These are phyloP conservation scores for Eudasyphora cyanicolor DNA, from an alignment of 2,888 invertebrate genomes.

Conservation along the genomic window DNA sequence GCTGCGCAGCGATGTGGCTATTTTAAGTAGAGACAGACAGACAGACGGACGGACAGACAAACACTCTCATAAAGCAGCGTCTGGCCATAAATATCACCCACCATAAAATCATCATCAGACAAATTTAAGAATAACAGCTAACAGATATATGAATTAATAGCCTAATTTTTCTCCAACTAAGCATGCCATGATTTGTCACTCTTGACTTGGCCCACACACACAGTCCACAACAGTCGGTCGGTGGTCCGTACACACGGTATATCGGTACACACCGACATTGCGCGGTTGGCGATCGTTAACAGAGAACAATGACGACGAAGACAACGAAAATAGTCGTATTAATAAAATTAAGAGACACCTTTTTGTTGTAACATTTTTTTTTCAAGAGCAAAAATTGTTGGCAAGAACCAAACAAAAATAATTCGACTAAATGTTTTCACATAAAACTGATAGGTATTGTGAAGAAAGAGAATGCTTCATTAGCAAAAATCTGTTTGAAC, in stretches of 20 bases:
- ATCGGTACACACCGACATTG: constrained; percentile 18
- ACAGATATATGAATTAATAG: constrained; percentile 51
- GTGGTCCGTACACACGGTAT: too few relatives aligned
- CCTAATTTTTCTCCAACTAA: constrained; percentile 48
- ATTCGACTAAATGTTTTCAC: not conserved
- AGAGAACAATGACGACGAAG: not conserved
- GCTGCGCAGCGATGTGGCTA: not conserved
- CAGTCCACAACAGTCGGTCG: not conserved
- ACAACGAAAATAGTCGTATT: not conserved
- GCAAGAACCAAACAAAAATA: not conserved
- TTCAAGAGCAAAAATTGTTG: constrained; percentile 2
- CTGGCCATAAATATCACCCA: constrained; percentile 63
- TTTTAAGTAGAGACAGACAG: constrained; percentile 23
- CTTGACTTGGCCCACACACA: constrained; percentile 62
- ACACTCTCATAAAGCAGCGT: constrained; percentile 24
- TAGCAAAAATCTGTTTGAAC: not conserved
- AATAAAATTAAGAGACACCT: not conserved
- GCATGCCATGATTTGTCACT: constrained; percentile 59
- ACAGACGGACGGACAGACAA: not conserved
- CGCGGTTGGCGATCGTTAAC: not conserved
- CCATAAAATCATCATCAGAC: constrained; percentile 46
- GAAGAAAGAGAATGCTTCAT: not conserved
- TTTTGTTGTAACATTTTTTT: not conserved
- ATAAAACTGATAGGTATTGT: not conserved
- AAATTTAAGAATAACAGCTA: constrained; percentile 45